Base-by-base conservation (phyloP, 2,113 vertebrate species). In the Eptesicus fuscus region DNA sequence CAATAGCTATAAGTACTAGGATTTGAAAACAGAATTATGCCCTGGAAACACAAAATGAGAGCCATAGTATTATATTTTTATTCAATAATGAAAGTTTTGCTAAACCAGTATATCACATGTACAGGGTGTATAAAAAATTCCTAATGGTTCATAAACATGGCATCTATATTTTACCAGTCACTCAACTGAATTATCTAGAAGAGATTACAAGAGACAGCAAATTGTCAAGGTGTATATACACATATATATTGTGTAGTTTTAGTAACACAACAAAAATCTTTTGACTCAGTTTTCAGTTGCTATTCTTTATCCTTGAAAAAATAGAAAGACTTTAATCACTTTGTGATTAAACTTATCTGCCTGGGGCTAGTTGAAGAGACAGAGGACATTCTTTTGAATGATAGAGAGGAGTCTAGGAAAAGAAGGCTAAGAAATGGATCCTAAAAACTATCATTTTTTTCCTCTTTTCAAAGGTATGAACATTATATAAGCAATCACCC, bases 261-360 rank as follows among this genome's bases (percentile, higher is more conserved):
- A 95, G 82, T 30, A 94, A 79, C 7, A 90, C 65, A 95, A 90
- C 3, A 59, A 51, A 85, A 92, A 84, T 49, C 23, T n/a, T 95
- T 95, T 80, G 42, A 44, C 65, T 91, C 17, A n/a, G 63, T 94
- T 96, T 94, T 71, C 51, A 10, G 25, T 93, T 61, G 88, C 61
- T 7, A 37, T 77, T 51, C 63, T 97, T 96, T 91, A 56, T 23
- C 79, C 63, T 88, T 96, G 73, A 97, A n/a, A 95, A 76, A 95
- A 74, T 71, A 84, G 17, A 91, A 92, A 95, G 56, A 83, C 56
- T 94, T 93, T 91, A 96, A 83, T 96, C 25, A 69, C 76, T 94
- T 96, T 93, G 40, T 83, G 44, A 74, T 67, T 83, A 74, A 83
- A 47, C 18, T 49, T 32, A 69, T 11, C n/a, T 80, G 7, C 32